Percentiles rank a stretch among this genome's conserved stretches.
Conservation (phyloP, 2,888 invertebrate genomes). For the Eulithis prunata region DNA sequence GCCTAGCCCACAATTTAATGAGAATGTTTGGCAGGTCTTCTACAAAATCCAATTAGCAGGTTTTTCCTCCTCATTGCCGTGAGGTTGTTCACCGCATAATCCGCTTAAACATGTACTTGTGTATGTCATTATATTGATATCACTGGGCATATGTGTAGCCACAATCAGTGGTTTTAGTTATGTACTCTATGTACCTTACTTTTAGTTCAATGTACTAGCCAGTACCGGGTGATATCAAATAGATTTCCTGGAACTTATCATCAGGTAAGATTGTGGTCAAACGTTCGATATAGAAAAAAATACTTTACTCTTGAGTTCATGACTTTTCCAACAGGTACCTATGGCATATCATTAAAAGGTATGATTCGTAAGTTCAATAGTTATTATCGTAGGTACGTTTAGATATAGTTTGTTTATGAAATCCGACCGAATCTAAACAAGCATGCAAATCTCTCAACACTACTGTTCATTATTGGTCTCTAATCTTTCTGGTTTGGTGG, state of each 20-base stretch:
- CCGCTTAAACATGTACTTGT: constrained; percentile 43
- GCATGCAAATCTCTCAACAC: too few relatives aligned
- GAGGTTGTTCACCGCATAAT: constrained; percentile 54
- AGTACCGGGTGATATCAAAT: neutral
- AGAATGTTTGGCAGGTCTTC: constrained; percentile 29
- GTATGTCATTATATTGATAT: constrained; percentile 39
- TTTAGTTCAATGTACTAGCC: constrained; percentile 2
- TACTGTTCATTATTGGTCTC: too few relatives aligned
- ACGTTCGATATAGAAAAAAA: neutral
- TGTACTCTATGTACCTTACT: neutral
- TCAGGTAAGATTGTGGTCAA: neutral
- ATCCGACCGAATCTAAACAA: too few relatives aligned
- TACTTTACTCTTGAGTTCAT: neutral
- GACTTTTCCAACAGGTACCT: neutral
- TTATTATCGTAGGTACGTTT: neutral
- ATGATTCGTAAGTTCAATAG: neutral
- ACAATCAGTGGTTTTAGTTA: constrained; percentile 11
- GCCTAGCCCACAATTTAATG: constrained; percentile 18
- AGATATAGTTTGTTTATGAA: neutral
- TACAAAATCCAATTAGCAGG: constrained; percentile 45
- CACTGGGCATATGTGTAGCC: constrained; percentile 21
- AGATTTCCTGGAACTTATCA: neutral
- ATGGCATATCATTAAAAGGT: neutral
- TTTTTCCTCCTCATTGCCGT: constrained; percentile 43
- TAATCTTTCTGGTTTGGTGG: too few relatives aligned